These are phyloP conservation scores for Melanchra persicariae DNA, from an alignment of 2,888 invertebrate genomes.

Conservation along the genomic window DNA sequence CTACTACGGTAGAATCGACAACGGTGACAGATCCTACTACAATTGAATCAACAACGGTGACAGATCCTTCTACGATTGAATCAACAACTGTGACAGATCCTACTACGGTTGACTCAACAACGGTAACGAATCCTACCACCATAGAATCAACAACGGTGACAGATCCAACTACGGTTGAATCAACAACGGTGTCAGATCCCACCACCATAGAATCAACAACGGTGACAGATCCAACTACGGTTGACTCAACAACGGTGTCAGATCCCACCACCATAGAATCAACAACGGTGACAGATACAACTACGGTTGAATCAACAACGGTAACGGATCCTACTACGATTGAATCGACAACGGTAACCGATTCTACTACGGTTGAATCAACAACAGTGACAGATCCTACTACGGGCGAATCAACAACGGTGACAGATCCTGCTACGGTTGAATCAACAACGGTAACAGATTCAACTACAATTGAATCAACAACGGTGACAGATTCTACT, in stretches of 20 bases:
- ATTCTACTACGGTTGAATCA: slow-evolving; percentile 2
- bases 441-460: neutral
- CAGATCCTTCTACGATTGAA: neutral
- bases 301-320: neutral
- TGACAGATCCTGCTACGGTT: neutral
- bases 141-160: neutral
- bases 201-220: slow-evolving; percentile 3
- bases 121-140: neutral
- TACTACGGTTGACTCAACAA: neutral
- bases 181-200: neutral
- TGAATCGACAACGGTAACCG: slow-evolving; percentile 1
- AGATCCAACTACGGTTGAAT: neutral
- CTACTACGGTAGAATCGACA: neutral
- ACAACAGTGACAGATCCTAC: neutral
- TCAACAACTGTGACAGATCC: neutral
- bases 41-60: neutral
- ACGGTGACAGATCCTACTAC: slow-evolving; percentile 8
- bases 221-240: neutral
- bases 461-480: neutral
- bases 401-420: neutral
- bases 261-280: neutral
- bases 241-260: neutral
- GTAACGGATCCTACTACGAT: neutral
- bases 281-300: neutral
- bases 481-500: neutral